A percentile compares a stretch with the other conserved stretches of the same genome.
phyloP scores from a whole-genome alignment of 2,888 invertebrate genomes.

The Antheraea yamamai region DNA sequence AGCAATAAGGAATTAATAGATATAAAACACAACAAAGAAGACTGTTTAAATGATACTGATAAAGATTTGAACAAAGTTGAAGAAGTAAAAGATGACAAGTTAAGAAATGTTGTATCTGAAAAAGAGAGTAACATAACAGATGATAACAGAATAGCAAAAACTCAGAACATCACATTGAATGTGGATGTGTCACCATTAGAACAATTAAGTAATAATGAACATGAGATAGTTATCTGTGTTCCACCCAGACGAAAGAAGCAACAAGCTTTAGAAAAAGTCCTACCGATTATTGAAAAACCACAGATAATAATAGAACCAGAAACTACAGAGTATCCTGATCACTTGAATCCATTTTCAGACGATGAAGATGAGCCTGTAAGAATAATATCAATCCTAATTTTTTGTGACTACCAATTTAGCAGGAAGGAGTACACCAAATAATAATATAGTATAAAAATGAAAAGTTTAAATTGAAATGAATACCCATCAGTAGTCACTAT shows the following conservation, averaged over 20 bases:
- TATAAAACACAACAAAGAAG: slow-evolving; percentile 42
- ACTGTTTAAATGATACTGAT: slow-evolving; percentile 35
- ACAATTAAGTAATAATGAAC: slow-evolving; percentile 42
- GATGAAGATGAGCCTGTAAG: slow-evolving; percentile 79
- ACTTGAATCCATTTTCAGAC: slow-evolving; percentile 92
- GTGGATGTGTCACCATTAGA: slow-evolving; percentile 34
- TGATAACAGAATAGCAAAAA: slow-evolving; percentile 67
- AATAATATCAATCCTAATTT: neutral
- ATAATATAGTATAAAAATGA: neutral
- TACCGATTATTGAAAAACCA: slow-evolving; percentile 34
- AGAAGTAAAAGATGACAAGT: slow-evolving; percentile 31
- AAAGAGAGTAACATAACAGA: slow-evolving; percentile 66
- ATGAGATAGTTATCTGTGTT: slow-evolving; percentile 63
- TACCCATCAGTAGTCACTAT: neutral
- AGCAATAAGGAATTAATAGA: slow-evolving; percentile 32
- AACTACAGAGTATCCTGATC: slow-evolving; percentile 84
- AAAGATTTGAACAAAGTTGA: slow-evolving; percentile 32
- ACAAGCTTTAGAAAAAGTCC: slow-evolving; percentile 43
- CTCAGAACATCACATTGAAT: slow-evolving; percentile 36
- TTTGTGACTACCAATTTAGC: neutral
- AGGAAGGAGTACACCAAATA: neutral
- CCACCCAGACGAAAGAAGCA: slow-evolving; percentile 74
- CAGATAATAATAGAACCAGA: slow-evolving; percentile 33
- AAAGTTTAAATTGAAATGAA: neutral
- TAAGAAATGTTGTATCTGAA: slow-evolving; percentile 35